These are phyloP conservation scores for Magallana gigas DNA, from an alignment of 1,140 invertebrate genomes.

Conservation along the genomic window DNA sequence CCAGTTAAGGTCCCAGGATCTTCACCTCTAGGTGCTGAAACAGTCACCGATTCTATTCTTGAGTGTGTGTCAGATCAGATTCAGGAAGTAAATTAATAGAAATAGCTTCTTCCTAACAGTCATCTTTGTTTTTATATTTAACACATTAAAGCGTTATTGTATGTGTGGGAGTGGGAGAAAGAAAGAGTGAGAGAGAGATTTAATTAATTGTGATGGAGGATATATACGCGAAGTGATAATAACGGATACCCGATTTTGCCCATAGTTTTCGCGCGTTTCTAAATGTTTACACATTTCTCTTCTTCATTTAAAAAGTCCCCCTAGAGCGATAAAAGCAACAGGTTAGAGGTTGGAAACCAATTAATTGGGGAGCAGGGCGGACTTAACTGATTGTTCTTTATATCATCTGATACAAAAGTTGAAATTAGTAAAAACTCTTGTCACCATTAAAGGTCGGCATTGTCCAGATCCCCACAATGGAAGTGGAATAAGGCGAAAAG, in stretches of 20 bases:
- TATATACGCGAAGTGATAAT: too few species aligned
- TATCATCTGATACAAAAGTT: constrained; percentile 28
- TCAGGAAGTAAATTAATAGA: too few species aligned
- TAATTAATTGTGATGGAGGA: too few species aligned
- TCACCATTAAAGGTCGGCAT: constrained; percentile 29
- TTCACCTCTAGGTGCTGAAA: too few species aligned
- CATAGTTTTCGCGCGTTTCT: not conserved
- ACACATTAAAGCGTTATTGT: too few species aligned
- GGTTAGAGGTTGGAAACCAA: constrained; percentile 1
- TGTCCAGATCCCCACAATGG: constrained; percentile 8
- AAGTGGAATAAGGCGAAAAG: constrained; percentile 30
- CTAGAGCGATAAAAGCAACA: not conserved
- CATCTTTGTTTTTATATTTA: too few species aligned
- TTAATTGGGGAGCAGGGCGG: constrained; percentile 9
- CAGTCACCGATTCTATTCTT: too few species aligned
- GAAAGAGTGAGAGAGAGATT: too few species aligned
- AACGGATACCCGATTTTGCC: too few species aligned
- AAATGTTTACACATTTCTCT: not conserved
- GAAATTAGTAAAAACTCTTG: constrained; percentile 24
- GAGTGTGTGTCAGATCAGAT: too few species aligned
- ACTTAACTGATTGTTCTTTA: constrained; percentile 5
- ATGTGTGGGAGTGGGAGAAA: too few species aligned
- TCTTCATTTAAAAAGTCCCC: not conserved
- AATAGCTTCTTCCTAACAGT: too few species aligned
- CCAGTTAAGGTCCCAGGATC: not conserved